phyloP scores from a whole-genome alignment of 2,113 vertebrate species.

The Brachyhypopomus gauderio region DNA sequence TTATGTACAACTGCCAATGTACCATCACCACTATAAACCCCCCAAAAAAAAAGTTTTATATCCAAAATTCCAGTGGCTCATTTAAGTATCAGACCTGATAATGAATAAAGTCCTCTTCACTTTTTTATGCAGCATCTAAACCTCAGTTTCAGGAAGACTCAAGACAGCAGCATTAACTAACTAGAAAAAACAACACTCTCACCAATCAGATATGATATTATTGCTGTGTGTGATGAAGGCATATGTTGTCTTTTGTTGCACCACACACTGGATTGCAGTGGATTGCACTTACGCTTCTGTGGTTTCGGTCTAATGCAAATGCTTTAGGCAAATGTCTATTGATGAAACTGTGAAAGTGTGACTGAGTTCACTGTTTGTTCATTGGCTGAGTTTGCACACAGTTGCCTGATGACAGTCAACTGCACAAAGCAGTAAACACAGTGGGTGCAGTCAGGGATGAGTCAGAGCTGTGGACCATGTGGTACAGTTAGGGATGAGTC shows the following conservation, averaged over 20 bases:
- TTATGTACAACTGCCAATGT: neutral
- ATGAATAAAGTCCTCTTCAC: neutral
- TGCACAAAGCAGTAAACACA: neutral
- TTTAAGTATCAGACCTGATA: neutral
- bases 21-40: neutral
- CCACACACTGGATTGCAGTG: neutral
- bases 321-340: conserved; percentile 40
- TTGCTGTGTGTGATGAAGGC: conserved; percentile 16
- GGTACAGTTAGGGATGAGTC: neutral
- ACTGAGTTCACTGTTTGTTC: too few species aligned
- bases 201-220: neutral
- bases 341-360: neutral
- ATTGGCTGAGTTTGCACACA: neutral
- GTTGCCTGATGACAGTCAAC: neutral
- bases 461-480: too few species aligned
- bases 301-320: conserved; percentile 39
- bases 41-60: neutral
- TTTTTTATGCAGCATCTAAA: neutral
- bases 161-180: neutral
- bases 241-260: neutral
- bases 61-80: neutral
- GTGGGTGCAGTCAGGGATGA: neutral
- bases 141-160: neutral
- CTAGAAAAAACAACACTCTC: too few species aligned
- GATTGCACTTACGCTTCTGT: neutral